Percentiles rank a stretch among this genome's conserved stretches.
Conservation (phyloP, 2,888 invertebrate genomes). For the Parnassius glacialis region DNA sequence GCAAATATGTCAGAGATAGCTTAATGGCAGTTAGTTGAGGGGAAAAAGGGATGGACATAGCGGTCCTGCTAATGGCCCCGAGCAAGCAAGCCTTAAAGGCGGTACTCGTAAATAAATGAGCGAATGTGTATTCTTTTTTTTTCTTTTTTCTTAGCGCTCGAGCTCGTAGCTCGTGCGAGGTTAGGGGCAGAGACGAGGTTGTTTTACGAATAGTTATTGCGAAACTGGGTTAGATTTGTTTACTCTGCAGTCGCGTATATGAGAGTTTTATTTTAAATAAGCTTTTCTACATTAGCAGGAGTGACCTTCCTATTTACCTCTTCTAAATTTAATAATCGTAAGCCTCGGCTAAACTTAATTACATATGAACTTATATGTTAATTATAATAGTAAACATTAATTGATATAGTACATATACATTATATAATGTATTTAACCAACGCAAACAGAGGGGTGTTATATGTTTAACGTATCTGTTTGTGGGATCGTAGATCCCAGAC, state of each 20-base stretch:
- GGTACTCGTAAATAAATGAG: conserved; percentile 68
- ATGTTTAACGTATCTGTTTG: no score
- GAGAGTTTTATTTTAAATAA: conserved; percentile 28
- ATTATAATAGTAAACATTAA: no score
- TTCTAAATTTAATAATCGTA: conserved; percentile 4
- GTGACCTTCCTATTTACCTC: conserved; percentile 7
- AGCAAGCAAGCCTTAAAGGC: conserved; percentile 57
- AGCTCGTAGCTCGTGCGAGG: conserved; percentile 25
- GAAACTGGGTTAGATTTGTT: conserved; percentile 41
- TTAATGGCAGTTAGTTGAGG: conserved; percentile 42
- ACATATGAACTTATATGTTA: neutral
- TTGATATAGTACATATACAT: no score
- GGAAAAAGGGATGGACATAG: conserved; percentile 51
- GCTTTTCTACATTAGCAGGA: conserved; percentile 16
- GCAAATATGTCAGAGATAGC: conserved; percentile 56
- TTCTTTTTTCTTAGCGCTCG: conserved; percentile 44
- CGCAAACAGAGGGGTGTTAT: no score
- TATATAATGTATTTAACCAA: no score
- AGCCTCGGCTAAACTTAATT: neutral
- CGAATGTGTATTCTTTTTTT: conserved; percentile 52
- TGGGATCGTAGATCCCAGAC: no score
- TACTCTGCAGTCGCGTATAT: conserved; percentile 27
- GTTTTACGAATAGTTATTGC: conserved; percentile 34
- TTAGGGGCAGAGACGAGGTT: conserved; percentile 27
- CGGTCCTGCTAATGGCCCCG: conserved; percentile 62